Percentiles rank a stretch among this genome's conserved stretches.
Conservation (phyloP, 2,888 invertebrate genomes). For the Litoditis marina region DNA sequence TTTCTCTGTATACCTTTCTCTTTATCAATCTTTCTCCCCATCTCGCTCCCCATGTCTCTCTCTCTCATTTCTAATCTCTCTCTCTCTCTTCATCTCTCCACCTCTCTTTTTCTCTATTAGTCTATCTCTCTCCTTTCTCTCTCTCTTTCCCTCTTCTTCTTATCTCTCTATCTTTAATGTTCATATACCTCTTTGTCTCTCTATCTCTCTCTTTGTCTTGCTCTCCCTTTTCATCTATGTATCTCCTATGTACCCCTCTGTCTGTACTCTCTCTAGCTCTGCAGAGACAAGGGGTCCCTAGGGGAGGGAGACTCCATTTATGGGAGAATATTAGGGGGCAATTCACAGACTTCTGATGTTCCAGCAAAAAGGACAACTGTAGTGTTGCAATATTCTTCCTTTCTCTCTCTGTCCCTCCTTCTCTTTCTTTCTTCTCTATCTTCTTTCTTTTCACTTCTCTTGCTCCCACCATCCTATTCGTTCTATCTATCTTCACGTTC, state of each 20-base stretch:
- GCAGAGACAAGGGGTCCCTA: too few species aligned
- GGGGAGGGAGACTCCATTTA: too few species aligned
- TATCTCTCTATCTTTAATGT: slow-evolving; percentile 5
- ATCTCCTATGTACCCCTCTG: too few species aligned
- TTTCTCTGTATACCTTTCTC: neutral
- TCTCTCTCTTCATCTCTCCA: slow-evolving; percentile 1
- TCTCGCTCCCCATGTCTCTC: neutral
- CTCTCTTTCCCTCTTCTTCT: neutral
- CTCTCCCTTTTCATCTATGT: slow-evolving; percentile 10
- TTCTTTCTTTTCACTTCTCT: too few species aligned
- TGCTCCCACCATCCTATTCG: too few species aligned
- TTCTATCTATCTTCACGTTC: too few species aligned
- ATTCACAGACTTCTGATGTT: too few species aligned
- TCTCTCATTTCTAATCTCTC: neutral
- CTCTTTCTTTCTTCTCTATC: neutral
- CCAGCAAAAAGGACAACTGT: neutral
- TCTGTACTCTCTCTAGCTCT: too few species aligned
- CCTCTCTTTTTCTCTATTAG: slow-evolving; percentile 1
- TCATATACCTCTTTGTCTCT: slow-evolving; percentile 9
- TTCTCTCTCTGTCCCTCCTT: neutral
- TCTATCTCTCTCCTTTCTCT: neutral
- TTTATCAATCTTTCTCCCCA: neutral
- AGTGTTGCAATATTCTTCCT: slow-evolving; percentile 7
- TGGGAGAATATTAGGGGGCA: too few species aligned
- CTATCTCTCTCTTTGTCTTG: neutral